Conservation (phyloP, 2,113 vertebrate genomes). For the Gambusia affinis region DNA sequence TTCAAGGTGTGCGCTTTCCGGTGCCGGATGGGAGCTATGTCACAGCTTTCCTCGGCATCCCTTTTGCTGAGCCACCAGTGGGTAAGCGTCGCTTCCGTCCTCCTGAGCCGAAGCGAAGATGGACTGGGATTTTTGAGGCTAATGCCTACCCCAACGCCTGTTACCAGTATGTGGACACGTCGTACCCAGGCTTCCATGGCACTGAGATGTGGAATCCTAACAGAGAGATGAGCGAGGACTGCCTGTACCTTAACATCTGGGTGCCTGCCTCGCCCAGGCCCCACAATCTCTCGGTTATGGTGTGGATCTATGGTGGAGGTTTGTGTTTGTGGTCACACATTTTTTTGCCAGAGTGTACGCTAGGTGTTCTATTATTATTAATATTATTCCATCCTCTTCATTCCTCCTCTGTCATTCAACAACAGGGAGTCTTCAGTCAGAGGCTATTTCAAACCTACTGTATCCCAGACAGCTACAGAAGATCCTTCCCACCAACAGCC, state of each 20-base stretch:
- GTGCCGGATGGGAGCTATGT: conserved; percentile 78
- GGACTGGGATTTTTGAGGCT: conserved; percentile 81
- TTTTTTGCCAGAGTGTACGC: neutral
- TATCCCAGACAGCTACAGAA: no score
- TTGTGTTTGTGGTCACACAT: conserved; percentile 45
- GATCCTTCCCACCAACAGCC: no score
- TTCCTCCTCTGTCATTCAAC: no score
- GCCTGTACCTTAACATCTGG: conserved; percentile 92
- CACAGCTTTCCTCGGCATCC: conserved; percentile 88
- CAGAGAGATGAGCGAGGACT: conserved; percentile 89
- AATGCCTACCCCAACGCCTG: conserved; percentile 83
- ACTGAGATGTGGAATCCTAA: conserved; percentile 97
- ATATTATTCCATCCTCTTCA: no score
- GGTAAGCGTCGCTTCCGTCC: conserved; percentile 85
- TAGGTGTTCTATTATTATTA: no score
- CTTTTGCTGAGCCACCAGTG: conserved; percentile 86
- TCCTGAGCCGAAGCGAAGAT: conserved; percentile 81
- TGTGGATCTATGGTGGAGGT: conserved; percentile 94
- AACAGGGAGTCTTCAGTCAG: no score
- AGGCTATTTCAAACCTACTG: no score
- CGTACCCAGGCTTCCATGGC: conserved; percentile 87
- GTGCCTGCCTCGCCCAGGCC: conserved; percentile 83
- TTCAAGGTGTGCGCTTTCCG: conserved; percentile 79
- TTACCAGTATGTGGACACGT: conserved; percentile 86
- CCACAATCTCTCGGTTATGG: conserved; percentile 83